A percentile compares a stretch with the other conserved stretches of the same genome.
phyloP scores from a whole-genome alignment of 2,888 invertebrate genomes.

The Hartigia nigra region DNA sequence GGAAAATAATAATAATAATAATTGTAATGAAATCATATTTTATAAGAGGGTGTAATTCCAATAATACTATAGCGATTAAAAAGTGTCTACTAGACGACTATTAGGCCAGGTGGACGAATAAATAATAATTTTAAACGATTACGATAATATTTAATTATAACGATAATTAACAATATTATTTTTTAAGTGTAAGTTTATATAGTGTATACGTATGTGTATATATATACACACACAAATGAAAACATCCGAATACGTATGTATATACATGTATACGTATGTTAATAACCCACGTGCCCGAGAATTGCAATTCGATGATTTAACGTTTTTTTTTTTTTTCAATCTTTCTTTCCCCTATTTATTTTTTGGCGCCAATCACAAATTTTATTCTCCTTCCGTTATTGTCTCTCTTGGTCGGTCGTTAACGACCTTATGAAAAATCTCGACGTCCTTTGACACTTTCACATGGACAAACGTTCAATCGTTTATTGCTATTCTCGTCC shows the following conservation, averaged over 20 bases:
- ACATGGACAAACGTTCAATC: background rate
- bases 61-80: slow-evolving; percentile 48
- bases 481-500: slow-evolving; percentile 25
- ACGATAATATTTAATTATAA: slow-evolving; percentile 36
- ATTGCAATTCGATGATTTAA: background rate
- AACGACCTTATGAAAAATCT: background rate
- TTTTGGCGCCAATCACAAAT: background rate
- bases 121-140: slow-evolving; percentile 44
- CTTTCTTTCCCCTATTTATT: background rate
- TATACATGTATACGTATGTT: slow-evolving; percentile 37
- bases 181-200: slow-evolving; percentile 55
- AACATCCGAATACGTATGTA: slow-evolving; percentile 42
- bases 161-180: slow-evolving; percentile 48
- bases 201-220: slow-evolving; percentile 47
- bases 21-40: slow-evolving; percentile 59
- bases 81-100: slow-evolving; percentile 30
- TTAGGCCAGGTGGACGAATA: slow-evolving; percentile 53
- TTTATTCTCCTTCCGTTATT: background rate
- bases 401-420: too few species aligned
- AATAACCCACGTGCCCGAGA: background rate
- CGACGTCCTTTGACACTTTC: background rate
- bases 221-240: slow-evolving; percentile 48
- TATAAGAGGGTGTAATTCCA: slow-evolving; percentile 57
- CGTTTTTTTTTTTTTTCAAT: background rate
- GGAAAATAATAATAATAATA: slow-evolving; percentile 46